Conservation (phyloP, 2,888 invertebrate genomes). For the Lasius platythorax region DNA sequence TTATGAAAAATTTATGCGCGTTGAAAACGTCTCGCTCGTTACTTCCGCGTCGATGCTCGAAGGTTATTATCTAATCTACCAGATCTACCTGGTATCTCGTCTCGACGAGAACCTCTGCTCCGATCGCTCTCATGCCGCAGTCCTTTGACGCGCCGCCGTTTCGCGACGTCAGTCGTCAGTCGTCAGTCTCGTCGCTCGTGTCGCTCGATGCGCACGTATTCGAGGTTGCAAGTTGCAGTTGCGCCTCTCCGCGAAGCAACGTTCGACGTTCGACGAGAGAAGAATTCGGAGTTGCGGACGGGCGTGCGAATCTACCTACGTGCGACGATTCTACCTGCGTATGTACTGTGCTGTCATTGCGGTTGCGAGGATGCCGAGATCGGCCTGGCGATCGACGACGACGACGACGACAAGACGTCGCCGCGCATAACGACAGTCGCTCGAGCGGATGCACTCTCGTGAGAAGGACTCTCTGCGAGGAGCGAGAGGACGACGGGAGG, state of each 20-base stretch:
- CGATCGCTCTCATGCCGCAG: not conserved
- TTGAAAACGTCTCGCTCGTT: not conserved
- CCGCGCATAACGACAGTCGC: not conserved
- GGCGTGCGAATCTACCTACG: too few species aligned
- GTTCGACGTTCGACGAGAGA: not conserved
- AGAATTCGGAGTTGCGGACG: not conserved
- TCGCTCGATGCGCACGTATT: not conserved
- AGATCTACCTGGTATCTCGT: too few species aligned
- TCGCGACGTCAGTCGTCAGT: not conserved
- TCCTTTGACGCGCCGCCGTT: too few species aligned
- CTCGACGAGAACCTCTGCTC: too few species aligned
- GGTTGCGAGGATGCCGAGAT: not conserved
- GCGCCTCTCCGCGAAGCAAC: not conserved
- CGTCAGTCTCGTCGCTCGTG: slow-evolving; percentile 15
- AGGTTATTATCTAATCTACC: too few species aligned
- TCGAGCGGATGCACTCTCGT: not conserved
- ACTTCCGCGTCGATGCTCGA: not conserved
- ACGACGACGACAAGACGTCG: not conserved
- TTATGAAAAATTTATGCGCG: not conserved
- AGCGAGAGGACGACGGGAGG: not conserved
- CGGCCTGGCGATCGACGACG: not conserved
- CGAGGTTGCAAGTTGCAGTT: not conserved
- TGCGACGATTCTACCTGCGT: not conserved
- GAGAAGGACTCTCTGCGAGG: too few species aligned
- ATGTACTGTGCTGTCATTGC: not conserved